A percentile compares a stretch with the other conserved stretches of the same genome.
Evolutionary conservation across 2,888 invertebrate genomes (phyloP).

Genomic region (Eristalinus sepulchralis): DNA sequence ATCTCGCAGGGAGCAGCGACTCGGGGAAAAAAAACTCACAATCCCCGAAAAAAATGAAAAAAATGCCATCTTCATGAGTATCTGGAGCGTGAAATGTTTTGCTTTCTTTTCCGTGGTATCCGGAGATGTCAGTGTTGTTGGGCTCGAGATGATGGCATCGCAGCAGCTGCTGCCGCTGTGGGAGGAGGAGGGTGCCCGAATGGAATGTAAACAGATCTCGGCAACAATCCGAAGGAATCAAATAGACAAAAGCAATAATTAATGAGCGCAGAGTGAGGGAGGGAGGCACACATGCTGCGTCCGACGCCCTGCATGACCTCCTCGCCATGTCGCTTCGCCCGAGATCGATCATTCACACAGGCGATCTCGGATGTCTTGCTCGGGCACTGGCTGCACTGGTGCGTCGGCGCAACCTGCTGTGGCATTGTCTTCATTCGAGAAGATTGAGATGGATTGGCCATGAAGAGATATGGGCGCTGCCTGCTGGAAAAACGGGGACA

Average conservation of each 20-base stretch:
- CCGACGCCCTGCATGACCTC: background rate
- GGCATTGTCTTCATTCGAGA: conserved; percentile 63
- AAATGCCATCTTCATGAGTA: conserved; percentile 12
- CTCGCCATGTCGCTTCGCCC: background rate
- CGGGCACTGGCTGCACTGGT: conserved; percentile 29
- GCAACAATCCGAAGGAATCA: conserved; percentile 55
- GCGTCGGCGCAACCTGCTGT: conserved; percentile 56
- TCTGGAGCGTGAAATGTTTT: conserved; percentile 42
- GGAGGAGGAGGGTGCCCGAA: background rate
- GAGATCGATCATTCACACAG: conserved; percentile 56
- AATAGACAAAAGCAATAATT: conserved; percentile 43
- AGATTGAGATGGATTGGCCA: conserved; percentile 68
- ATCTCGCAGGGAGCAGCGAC: background rate
- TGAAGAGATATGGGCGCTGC: conserved; percentile 59
- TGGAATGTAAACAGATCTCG: conserved; percentile 55
- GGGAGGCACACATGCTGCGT: conserved; percentile 49
- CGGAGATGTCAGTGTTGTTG: conserved; percentile 27
- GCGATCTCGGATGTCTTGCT: conserved; percentile 25
- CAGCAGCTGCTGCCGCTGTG: conserved; percentile 46
- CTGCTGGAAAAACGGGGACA: conserved; percentile 30
- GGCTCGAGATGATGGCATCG: conserved; percentile 28
- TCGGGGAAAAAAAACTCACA: conserved; percentile 1
- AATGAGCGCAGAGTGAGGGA: conserved; percentile 41
- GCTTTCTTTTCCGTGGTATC: background rate
- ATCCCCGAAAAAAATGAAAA: background rate